Evolutionary conservation across 2,113 vertebrate genomes (phyloP).

Genomic region (Leptodactylus fuscus): DNA sequence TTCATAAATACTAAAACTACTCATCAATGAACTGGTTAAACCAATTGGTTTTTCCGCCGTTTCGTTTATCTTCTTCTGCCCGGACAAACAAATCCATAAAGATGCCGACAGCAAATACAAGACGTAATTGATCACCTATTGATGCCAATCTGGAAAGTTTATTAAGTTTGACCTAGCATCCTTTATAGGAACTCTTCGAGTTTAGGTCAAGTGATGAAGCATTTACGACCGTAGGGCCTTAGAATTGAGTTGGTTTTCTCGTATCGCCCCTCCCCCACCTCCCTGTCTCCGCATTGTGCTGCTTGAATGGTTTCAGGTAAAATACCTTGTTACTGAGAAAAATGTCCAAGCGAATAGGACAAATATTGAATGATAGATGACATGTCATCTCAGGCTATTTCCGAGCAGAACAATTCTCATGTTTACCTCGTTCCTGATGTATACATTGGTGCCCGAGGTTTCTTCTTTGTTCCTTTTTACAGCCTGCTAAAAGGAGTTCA

Average conservation of each 20-base stretch:
- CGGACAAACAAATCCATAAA: slow-evolving; percentile 2
- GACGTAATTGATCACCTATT: slow-evolving; percentile 6
- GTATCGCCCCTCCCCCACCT: not conserved
- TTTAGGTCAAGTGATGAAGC: not conserved
- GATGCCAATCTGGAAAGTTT: not conserved
- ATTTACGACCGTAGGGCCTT: not conserved
- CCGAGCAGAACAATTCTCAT: slow-evolving; percentile 10
- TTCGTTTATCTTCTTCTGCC: not conserved
- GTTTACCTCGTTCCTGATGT: not conserved
- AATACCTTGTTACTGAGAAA: slow-evolving; percentile 27
- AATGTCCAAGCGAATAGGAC: slow-evolving; percentile 1
- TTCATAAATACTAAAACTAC: not conserved
- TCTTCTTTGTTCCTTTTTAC: slow-evolving; percentile 20
- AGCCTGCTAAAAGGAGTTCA: not conserved
- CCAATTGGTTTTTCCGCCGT: not conserved
- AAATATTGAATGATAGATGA: slow-evolving; percentile 41
- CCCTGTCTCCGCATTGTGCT: not conserved
- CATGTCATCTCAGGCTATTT: slow-evolving; percentile 28
- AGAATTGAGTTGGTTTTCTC: not conserved
- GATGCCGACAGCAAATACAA: not conserved
- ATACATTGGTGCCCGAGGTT: slow-evolving; percentile 7
- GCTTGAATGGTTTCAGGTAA: not conserved
- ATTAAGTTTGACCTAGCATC: not conserved
- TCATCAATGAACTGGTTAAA: not conserved
- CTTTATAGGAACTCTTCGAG: not conserved